Conservation (phyloP, 2,797 vertebrate species). For the Rousettus madagascariensis region DNA sequence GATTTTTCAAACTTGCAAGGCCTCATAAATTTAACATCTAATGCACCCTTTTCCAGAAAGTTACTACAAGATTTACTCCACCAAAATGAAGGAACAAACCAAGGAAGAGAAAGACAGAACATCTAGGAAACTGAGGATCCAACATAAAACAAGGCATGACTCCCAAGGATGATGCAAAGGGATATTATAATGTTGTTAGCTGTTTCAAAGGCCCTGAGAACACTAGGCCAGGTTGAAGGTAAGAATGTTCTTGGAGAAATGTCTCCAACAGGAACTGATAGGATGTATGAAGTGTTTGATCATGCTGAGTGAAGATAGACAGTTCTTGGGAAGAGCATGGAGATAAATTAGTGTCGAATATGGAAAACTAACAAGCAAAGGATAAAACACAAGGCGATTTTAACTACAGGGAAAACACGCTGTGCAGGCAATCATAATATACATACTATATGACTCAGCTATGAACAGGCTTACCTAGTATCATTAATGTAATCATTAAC, state of each 20-base stretch:
- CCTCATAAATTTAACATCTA: not conserved
- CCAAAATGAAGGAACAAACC: constrained; percentile 10
- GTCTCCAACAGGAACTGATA: not conserved
- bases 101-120: not conserved
- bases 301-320: not conserved
- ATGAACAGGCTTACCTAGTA: constrained; percentile 4
- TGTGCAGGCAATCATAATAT: not conserved
- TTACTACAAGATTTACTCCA: constrained; percentile 13
- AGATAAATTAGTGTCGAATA: not conserved
- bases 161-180: not conserved
- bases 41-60: constrained; percentile 20
- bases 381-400: constrained; percentile 22
- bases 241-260: constrained; percentile 29
- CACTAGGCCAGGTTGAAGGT: not conserved
- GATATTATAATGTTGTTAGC: not conserved
- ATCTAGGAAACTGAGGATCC: not conserved
- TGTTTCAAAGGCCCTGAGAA: constrained; percentile 13
- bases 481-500: not conserved
- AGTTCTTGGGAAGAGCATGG: not conserved
- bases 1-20: constrained; percentile 29
- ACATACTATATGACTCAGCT: not conserved
- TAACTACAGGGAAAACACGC: constrained; percentile 27
- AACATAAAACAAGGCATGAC: not conserved
- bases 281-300: not conserved
- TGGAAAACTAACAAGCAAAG: not conserved